Percentiles rank a stretch among this genome's conserved stretches.
phyloP scores from a whole-genome alignment of 2,888 invertebrate species.

The Hermaeophaga mercurialis region DNA sequence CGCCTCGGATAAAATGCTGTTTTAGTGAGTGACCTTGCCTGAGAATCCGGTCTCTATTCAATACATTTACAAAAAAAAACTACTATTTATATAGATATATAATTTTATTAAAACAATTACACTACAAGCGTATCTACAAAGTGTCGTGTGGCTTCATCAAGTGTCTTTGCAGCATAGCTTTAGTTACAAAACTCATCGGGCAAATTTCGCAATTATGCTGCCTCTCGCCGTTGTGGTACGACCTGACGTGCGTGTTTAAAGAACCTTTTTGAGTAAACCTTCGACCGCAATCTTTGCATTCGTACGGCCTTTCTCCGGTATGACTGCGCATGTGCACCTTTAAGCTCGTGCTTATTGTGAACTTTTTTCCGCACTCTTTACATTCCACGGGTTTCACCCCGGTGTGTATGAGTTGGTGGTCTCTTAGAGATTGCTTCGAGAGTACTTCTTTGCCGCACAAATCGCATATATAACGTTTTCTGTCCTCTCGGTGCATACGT shows the following conservation, averaged over 20 bases:
- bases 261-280: constrained; percentile 51
- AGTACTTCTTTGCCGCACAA: constrained; percentile 61
- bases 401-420: constrained; percentile 47
- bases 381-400: constrained; percentile 59
- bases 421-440: constrained; percentile 47
- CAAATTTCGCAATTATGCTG: constrained; percentile 40
- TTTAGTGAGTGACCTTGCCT: too few relatives aligned
- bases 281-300: constrained; percentile 61
- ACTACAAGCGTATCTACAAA: not conserved
- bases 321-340: constrained; percentile 48
- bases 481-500: constrained; percentile 42
- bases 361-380: constrained; percentile 62
- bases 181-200: constrained; percentile 41
- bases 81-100: too few relatives aligned
- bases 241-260: constrained; percentile 51
- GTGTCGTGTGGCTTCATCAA: constrained; percentile 43
- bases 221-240: constrained; percentile 35
- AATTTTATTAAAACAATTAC: not conserved
- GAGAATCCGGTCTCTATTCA: too few relatives aligned
- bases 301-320: constrained; percentile 56
- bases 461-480: constrained; percentile 49
- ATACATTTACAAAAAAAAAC: too few relatives aligned
- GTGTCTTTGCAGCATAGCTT: constrained; percentile 48
- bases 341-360: constrained; percentile 61
- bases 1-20: too few relatives aligned